Percentiles rank a stretch among this genome's conserved stretches.
Evolutionary conservation across 2,113 vertebrate species (phyloP).

Genomic region (Clinocottus analis): DNA sequence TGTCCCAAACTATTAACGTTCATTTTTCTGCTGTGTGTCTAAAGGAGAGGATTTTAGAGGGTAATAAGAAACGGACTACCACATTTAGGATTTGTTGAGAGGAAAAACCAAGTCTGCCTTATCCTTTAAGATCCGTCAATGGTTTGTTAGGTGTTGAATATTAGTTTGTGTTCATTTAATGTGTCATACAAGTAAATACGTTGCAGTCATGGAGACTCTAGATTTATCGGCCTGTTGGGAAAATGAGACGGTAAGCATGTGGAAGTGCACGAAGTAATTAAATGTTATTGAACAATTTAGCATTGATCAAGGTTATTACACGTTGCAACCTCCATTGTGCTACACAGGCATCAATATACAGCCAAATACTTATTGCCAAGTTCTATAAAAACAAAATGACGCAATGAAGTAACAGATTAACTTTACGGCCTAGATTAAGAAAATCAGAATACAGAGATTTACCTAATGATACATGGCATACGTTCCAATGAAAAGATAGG

Average conservation of each 20-base stretch:
- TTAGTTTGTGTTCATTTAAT: not conserved
- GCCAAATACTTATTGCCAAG: not conserved
- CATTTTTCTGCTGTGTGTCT: not conserved
- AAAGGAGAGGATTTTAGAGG: not conserved
- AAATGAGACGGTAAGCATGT: not conserved
- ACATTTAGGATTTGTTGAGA: not conserved
- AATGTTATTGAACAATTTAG: not conserved
- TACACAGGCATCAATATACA: not conserved
- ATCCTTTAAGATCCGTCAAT: not conserved
- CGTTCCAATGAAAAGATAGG: not conserved
- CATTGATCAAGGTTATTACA: not conserved
- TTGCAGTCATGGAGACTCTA: not conserved
- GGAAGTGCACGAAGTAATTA: not conserved
- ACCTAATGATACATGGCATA: not conserved
- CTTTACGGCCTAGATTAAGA: not conserved
- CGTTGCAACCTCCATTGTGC: too few species aligned
- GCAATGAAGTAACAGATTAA: slow-evolving; percentile 8
- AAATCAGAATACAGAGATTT: not conserved
- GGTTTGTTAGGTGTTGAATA: not conserved
- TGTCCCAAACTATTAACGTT: too few species aligned
- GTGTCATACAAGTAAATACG: not conserved
- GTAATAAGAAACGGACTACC: not conserved
- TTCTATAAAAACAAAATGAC: not conserved
- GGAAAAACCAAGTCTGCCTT: not conserved
- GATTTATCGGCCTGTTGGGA: not conserved